Evolutionary conservation across 2,113 vertebrate genomes (phyloP), one percentile per base, ranked within the genome.

Genomic region (Chaetodon auriga): DNA sequence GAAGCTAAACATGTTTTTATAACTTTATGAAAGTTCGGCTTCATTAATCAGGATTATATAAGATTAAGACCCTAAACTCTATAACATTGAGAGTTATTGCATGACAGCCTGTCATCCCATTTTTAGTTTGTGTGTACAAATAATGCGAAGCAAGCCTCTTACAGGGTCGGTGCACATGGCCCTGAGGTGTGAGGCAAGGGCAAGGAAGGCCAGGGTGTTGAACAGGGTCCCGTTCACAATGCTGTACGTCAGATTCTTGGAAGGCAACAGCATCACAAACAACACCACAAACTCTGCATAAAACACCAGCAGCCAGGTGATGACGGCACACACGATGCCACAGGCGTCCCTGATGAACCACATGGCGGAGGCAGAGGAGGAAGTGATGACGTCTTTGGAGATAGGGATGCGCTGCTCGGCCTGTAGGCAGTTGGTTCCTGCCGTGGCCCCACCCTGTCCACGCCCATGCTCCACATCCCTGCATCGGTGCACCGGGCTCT

Each of bases 141-240:
- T 35, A 43, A 45, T 43, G 43, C 18, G 35, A 66, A 45, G 38
- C 10, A 66, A 43, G 13, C 6, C 4, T 0, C 98, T 96, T 94
- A 99, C 98, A 68, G 98, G 98, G 91, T 99, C 98, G 68, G 98
- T 99, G 93, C 99, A 96, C 98, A 99, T 99, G 89, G 98, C 98
- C 88, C 98, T 95, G 91, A 97, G 95, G 93, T 99, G 98, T 30
- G 98, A 99, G 21, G 98, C 97, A 76, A 99, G 93, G 83, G 98
- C 98, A 12, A 99, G 92, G 93, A 99, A 99, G 87, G 97, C 97
- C 92, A 99, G 95, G 43, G 92, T 92, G 92, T 99, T 99, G 96
- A 99, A 99, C 78, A 99, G 78, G 0, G 95, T 92, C 61, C 98
- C 98, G 0, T 99, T 99, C 92, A 98, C 90, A 78, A 96, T 77